Evolutionary conservation across 2,797 vertebrate genomes (phyloP).

Genomic region (Miichthys miiuy): DNA sequence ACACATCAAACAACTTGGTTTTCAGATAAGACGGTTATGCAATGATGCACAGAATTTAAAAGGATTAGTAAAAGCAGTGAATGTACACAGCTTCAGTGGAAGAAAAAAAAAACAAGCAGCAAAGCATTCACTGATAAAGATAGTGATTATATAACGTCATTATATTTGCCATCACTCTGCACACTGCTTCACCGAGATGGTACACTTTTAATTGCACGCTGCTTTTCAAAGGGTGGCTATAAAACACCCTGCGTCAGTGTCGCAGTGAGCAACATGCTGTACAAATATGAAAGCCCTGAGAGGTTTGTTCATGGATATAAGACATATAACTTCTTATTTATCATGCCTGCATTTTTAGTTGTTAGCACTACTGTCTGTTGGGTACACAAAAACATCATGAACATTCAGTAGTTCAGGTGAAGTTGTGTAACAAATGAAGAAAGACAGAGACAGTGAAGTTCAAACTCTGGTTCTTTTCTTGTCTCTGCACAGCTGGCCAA

Average conservation of each 20-base stretch:
- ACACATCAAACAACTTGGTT: conserved; percentile 17
- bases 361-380: background rate
- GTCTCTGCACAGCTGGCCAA: no score
- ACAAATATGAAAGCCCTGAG: conserved; percentile 6
- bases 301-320: conserved; percentile 2
- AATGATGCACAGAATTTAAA: conserved; percentile 27
- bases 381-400: background rate
- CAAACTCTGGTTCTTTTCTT: no score
- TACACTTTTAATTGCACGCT: conserved; percentile 40
- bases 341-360: background rate
- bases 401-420: no score
- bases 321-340: conserved; percentile 29
- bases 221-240: conserved; percentile 27
- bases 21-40: conserved; percentile 29
- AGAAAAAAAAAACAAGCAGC: background rate
- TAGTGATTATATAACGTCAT: conserved; percentile 43
- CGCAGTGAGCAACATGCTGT: background rate
- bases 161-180: conserved; percentile 36
- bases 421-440: no score
- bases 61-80: conserved; percentile 23
- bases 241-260: conserved; percentile 16
- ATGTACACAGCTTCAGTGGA: conserved; percentile 12
- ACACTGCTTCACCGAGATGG: conserved; percentile 22
- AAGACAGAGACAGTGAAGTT: no score
- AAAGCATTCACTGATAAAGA: conserved; percentile 26